Conservation (phyloP, 2,888 invertebrate species). For the Lasioglossum calceatum region DNA sequence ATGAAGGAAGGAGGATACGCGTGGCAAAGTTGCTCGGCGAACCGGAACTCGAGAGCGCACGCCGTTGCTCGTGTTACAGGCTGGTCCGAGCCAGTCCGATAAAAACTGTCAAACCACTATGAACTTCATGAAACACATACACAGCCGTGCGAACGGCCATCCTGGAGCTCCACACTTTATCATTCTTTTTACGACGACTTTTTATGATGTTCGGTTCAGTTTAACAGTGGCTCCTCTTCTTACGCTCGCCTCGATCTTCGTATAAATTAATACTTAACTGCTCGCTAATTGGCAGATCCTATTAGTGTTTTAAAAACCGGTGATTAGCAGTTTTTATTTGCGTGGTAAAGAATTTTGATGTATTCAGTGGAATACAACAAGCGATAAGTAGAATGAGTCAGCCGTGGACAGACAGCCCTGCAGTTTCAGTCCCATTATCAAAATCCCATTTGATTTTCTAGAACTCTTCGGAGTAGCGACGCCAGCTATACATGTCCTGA, state of each 20-base stretch:
- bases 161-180: not conserved
- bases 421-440: not conserved
- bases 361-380: not conserved
- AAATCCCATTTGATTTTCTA: not conserved
- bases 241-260: slow-evolving; percentile 2
- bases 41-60: slow-evolving; percentile 66
- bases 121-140: slow-evolving; percentile 28
- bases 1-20: slow-evolving; percentile 56
- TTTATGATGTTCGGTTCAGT: not conserved
- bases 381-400: not conserved
- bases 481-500: not conserved
- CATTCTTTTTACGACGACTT: not conserved
- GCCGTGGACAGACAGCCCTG: not conserved
- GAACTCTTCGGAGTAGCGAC: not conserved
- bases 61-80: slow-evolving; percentile 58
- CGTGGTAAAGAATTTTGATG: not conserved
- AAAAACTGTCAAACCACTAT: slow-evolving; percentile 62
- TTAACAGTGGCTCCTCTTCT: not conserved
- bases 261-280: not conserved
- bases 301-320: not conserved
- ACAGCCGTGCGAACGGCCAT: not conserved
- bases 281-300: not conserved
- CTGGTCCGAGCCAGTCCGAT: slow-evolving; percentile 52
- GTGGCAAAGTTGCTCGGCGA: slow-evolving; percentile 66
- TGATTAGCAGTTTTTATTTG: not conserved